Evolutionary conservation across 2,113 vertebrate genomes (phyloP).

Genomic region (Amazona guildingii): DNA sequence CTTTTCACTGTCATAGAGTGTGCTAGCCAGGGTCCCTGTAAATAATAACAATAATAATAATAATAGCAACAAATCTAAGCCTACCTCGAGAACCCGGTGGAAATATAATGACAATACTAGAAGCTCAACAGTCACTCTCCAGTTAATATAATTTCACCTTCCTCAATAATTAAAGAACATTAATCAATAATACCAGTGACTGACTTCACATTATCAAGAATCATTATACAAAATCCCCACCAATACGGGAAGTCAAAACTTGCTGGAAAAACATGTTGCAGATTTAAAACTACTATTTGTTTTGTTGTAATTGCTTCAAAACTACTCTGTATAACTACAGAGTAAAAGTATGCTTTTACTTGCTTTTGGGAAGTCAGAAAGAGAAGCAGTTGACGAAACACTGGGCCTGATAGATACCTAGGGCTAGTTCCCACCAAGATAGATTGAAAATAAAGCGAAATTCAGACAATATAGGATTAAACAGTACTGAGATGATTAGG

Average conservation of each 20-base stretch:
- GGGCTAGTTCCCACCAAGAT: background rate
- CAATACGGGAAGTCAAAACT: background rate
- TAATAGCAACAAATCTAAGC: background rate
- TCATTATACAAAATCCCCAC: background rate
- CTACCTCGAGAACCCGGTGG: background rate
- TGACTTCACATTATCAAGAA: background rate
- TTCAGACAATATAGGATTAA: background rate
- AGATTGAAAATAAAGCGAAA: background rate
- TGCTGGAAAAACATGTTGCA: background rate
- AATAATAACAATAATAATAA: conserved; percentile 18
- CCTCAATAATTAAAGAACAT: background rate
- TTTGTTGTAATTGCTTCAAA: background rate
- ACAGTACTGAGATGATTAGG: background rate
- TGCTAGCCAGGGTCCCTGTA: background rate
- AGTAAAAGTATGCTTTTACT: background rate
- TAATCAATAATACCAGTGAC: background rate
- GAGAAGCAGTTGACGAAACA: background rate
- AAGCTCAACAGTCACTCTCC: background rate
- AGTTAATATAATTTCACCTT: background rate
- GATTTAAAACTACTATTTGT: background rate
- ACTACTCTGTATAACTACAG: background rate
- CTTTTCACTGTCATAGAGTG: background rate
- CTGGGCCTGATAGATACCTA: background rate
- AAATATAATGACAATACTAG: background rate
- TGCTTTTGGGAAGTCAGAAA: background rate